A percentile compares a stretch with the other conserved stretches of the same genome.
These are phyloP conservation scores for Pollicipes pollicipes DNA, from an alignment of 1,140 invertebrate species.

Conservation along the genomic window DNA sequence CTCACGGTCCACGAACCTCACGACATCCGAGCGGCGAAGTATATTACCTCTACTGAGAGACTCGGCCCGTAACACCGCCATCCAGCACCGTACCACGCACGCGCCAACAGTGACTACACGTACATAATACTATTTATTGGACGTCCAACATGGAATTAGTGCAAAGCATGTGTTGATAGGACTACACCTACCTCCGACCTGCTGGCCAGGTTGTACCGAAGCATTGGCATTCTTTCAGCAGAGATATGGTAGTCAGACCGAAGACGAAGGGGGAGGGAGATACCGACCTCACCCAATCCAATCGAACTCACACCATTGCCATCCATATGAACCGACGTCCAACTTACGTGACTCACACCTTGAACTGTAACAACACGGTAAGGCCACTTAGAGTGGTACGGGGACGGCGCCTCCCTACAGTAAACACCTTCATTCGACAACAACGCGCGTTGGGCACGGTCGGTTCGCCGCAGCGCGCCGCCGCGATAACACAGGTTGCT, in stretches of 20 bases:
- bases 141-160: background rate
- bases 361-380: background rate
- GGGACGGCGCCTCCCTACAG: background rate
- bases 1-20: too few species aligned
- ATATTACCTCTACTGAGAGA: too few species aligned
- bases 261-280: background rate
- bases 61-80: too few species aligned
- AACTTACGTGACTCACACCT: background rate
- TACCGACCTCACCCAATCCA: too few species aligned
- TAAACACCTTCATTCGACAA: background rate
- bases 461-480: background rate
- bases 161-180: background rate
- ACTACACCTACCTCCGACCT: background rate
- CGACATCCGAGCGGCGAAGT: too few species aligned
- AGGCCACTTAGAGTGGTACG: slow-evolving; percentile 4
- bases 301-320: too few species aligned
- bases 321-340: too few species aligned
- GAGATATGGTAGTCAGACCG: too few species aligned
- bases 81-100: too few species aligned
- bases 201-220: background rate
- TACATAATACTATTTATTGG: slow-evolving; percentile 1
- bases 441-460: background rate
- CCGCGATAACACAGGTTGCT: background rate
- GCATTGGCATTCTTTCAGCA: too few species aligned
- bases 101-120: background rate